These are phyloP conservation scores for Donacobius atricapilla DNA, from an alignment of 2,113 vertebrate species.

Conservation along the genomic window DNA sequence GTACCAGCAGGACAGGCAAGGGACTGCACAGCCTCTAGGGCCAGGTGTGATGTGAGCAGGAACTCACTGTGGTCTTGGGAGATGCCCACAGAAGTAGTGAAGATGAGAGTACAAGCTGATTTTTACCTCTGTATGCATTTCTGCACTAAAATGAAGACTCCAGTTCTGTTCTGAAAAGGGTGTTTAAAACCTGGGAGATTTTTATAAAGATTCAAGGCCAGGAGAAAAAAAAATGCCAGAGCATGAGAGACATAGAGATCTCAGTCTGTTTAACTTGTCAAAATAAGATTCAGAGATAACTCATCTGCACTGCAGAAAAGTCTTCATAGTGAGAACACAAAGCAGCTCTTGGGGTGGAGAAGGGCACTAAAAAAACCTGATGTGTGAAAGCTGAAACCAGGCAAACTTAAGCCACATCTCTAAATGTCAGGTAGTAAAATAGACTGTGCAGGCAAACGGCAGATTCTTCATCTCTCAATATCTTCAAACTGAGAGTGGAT, in stretches of 20 bases:
- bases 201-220: neutral
- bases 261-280: slow-evolving; percentile 21
- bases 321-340: neutral
- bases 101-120: neutral
- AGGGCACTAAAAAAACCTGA: neutral
- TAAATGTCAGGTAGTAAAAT: slow-evolving; percentile 26
- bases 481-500: neutral
- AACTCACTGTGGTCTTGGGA: neutral
- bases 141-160: neutral
- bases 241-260: neutral
- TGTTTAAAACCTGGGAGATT: neutral
- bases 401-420: neutral
- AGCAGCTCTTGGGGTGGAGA: neutral
- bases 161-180: neutral
- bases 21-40: neutral
- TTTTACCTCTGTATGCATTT: neutral
- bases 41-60: neutral
- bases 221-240: neutral
- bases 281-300: neutral
- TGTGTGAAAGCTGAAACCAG: neutral
- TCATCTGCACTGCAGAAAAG: neutral
- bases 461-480: neutral
- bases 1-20: neutral
- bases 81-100: neutral
- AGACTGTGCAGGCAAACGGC: neutral